Evolutionary conservation across 1,140 invertebrate genomes (phyloP), one percentile per base, ranked within the genome.

Genomic region (Lucilia cuprina): DNA sequence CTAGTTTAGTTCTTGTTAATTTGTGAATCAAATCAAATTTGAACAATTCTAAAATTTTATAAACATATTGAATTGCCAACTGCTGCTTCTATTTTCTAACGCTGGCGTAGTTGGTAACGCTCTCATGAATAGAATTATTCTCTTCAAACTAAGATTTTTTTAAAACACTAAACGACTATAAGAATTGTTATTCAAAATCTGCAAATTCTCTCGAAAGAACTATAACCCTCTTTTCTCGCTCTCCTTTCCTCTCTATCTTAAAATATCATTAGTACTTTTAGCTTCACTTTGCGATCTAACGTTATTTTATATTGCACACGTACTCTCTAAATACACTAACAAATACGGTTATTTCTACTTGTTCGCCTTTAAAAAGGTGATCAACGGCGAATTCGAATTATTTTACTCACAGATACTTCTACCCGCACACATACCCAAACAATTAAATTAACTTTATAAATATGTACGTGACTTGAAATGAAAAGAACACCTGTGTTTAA

Each of bases 401-500:
- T 30, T 30, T 30, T 30, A 30, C 25, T 30, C 25, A 30, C 25
- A 30, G 25, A 60, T 7, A 60, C 14, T 60, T 17, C 0, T 21
- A 70, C 65, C 10, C 65, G 5, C 8, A 70, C 17, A 55, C 9
- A n/a, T n/a, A 55, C 17, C 7, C 17, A 55, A 55, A 55, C 4
- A 55, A 17, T 10, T 14, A 55, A 55, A 55, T 5, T 5, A 4
- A 12, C 9, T 55, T 14, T 55, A 55, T 55, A 14, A 17, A 5
- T 55, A 21, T 49, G 77, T 80, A 80, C 77, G 41, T 80, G 77
- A 80, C 77, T 80, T 50, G 77, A 49, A 77, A 80, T 17, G 77
- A 80, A 80, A 49, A 49, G 47, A 80, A 80, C 77, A 80, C 77
- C 77, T 80, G 77, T 80, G 47, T 78, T 8, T 19, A 49, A 9